phyloP scores from a whole-genome alignment of 2,888 invertebrate species.

The Ceraclea dissimilis region DNA sequence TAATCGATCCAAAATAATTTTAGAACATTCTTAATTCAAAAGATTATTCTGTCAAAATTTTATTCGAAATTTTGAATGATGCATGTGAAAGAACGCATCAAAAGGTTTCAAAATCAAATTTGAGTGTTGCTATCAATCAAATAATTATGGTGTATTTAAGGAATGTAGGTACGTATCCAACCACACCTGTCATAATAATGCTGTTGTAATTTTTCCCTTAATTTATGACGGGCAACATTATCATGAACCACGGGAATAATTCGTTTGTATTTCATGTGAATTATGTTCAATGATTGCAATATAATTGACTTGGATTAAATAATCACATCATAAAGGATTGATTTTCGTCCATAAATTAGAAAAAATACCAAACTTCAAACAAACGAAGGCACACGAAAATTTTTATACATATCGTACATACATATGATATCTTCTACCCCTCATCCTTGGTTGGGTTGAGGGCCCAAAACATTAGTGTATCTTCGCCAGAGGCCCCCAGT shows the following conservation, averaged over 20 bases:
- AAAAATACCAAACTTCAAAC: too few species aligned
- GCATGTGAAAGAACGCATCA: background rate
- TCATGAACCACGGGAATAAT: too few species aligned
- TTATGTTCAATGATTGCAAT: conserved; percentile 11
- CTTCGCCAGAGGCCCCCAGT: too few species aligned
- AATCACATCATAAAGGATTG: background rate
- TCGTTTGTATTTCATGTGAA: conserved; percentile 4
- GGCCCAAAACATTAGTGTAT: too few species aligned
- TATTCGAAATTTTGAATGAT: conserved; percentile 1
- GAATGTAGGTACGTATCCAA: background rate
- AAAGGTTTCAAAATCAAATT: background rate
- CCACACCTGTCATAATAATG: background rate
- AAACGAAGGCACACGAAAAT: too few species aligned
- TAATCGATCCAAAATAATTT: too few species aligned
- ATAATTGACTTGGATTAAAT: conserved; percentile 5
- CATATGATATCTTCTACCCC: too few species aligned
- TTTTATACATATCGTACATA: too few species aligned
- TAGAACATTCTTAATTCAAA: background rate
- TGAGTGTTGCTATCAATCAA: conserved; percentile 2
- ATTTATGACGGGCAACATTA: background rate
- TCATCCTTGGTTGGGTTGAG: too few species aligned
- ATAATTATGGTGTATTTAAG: background rate
- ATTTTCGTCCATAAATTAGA: background rate
- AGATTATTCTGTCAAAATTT: background rate
- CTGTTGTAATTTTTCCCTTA: background rate